A percentile compares a stretch with the other conserved stretches of the same genome.
Conservation (phyloP, 2,113 vertebrate genomes). For the Heloderma charlesbogerti region DNA sequence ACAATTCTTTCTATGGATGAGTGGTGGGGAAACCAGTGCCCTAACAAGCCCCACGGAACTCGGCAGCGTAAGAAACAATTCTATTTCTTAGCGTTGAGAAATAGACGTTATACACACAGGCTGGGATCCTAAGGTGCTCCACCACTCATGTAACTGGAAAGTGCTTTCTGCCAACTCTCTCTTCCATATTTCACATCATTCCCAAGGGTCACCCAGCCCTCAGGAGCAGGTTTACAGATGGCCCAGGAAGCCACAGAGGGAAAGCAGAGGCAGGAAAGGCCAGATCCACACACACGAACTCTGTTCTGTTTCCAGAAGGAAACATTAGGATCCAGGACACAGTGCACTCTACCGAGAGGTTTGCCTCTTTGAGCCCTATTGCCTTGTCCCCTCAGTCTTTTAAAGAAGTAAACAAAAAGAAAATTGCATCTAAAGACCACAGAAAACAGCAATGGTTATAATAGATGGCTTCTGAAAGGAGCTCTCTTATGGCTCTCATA, state of each 20-base stretch:
- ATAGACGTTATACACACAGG: neutral
- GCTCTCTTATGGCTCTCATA: neutral
- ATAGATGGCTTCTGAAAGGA: neutral
- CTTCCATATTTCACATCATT: neutral
- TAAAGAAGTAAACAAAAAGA: neutral
- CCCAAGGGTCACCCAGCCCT: neutral
- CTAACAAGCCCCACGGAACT: neutral
- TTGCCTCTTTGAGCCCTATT: neutral
- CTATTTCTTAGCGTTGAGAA: neutral
- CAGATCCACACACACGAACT: too few species aligned
- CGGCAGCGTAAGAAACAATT: neutral
- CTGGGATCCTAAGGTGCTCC: neutral
- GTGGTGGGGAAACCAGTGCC: neutral
- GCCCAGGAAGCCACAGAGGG: accelerated
- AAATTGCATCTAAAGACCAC: neutral
- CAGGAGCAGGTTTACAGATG: neutral
- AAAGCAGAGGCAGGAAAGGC: neutral
- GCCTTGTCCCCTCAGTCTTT: neutral
- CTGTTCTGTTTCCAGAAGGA: neutral
- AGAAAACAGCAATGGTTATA: neutral
- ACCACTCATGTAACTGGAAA: too few species aligned
- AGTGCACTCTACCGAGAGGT: neutral
- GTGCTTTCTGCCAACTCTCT: neutral
- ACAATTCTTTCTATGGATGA: neutral
- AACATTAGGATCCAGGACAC: neutral